Percentiles rank a stretch among this genome's conserved stretches.
Conservation (phyloP, 2,113 vertebrate genomes). For the Pteruthius melanotis region DNA sequence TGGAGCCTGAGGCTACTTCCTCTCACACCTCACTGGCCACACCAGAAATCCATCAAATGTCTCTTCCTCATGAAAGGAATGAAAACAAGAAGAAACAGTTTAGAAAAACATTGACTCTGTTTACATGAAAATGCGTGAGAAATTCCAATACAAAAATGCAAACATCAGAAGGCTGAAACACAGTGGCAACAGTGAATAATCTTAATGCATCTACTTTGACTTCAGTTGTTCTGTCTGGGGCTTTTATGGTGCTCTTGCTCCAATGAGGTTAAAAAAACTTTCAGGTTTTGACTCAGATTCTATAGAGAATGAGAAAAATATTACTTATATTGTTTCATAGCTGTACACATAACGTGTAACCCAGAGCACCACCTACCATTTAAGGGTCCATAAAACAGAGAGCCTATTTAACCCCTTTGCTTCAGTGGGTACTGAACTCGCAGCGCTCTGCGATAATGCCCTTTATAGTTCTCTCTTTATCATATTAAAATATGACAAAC, state of each 20-base stretch:
- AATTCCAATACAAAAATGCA: too few relatives aligned
- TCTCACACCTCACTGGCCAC: too few relatives aligned
- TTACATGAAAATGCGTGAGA: too few relatives aligned
- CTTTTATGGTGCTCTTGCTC: conserved; percentile 57
- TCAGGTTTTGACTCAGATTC: conserved; percentile 50
- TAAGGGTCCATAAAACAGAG: conserved; percentile 61
- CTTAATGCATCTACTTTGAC: conserved; percentile 30
- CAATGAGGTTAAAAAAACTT: conserved; percentile 50
- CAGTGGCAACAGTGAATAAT: too few relatives aligned
- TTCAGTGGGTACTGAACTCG: not conserved
- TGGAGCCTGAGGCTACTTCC: too few relatives aligned
- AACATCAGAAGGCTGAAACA: too few relatives aligned
- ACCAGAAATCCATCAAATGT: too few relatives aligned
- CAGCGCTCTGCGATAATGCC: not conserved
- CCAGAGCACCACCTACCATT: conserved; percentile 58
- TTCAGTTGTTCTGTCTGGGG: conserved; percentile 8
- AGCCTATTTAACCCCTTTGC: conserved; percentile 64
- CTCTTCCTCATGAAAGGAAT: too few relatives aligned
- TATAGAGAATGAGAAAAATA: conserved; percentile 23
- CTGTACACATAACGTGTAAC: conserved; percentile 7
- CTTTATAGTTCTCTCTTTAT: conserved; percentile 42
- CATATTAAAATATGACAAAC: not conserved
- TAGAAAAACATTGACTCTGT: too few relatives aligned
- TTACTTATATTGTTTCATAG: conserved; percentile 53
- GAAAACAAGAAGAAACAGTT: too few relatives aligned